A percentile compares a stretch with the other conserved stretches of the same genome.
Evolutionary conservation across 2,113 vertebrate species (phyloP).

Genomic region (Excalfactoria chinensis): DNA sequence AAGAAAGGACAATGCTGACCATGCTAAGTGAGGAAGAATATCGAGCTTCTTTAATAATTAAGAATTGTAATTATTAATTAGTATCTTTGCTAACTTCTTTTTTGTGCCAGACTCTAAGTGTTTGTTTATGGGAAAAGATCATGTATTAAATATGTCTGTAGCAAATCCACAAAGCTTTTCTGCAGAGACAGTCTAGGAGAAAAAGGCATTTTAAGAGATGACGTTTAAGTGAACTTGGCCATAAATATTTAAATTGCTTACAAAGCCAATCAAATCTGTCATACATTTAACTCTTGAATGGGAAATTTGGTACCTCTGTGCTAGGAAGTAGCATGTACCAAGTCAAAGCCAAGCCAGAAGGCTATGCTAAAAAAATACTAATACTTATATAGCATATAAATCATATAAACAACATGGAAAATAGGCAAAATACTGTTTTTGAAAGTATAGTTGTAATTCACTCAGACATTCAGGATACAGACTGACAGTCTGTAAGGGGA

Average conservation of each 20-base stretch:
- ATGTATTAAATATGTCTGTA: background rate
- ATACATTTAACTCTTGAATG: conserved; percentile 4
- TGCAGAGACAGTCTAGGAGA: conserved; percentile 16
- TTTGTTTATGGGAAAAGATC: conserved; percentile 33
- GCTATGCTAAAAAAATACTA: background rate
- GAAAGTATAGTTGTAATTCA: background rate
- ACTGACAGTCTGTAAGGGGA: background rate
- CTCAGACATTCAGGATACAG: background rate
- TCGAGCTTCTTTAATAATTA: background rate
- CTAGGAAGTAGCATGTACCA: background rate
- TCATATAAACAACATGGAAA: background rate
- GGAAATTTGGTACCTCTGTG: conserved; percentile 27
- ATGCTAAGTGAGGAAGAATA: background rate
- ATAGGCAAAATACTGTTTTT: background rate
- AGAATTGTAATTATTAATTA: background rate
- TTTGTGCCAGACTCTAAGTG: background rate
- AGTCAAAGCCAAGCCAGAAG: background rate
- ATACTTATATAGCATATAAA: background rate
- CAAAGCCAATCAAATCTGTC: background rate
- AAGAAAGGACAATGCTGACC: background rate
- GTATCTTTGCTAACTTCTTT: background rate
- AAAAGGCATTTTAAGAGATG: conserved; percentile 34
- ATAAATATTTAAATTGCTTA: conserved; percentile 53
- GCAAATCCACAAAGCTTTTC: background rate
- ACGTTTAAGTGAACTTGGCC: background rate